phyloP scores from a whole-genome alignment of 64 coral and sea anemone species.

The Stichodactyla helianthus region DNA sequence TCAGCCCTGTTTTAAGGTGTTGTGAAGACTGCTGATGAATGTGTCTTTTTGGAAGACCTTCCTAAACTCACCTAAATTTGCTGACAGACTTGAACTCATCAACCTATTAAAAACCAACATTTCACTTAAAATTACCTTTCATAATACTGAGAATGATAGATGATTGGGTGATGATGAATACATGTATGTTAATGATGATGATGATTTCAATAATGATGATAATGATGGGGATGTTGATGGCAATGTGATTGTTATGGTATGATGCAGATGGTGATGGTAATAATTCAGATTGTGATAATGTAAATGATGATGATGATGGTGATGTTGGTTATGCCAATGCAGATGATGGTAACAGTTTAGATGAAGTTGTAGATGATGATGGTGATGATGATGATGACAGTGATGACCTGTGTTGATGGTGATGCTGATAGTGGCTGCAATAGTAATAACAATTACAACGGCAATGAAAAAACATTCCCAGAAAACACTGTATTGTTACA shows the following conservation, averaged over 20 bases:
- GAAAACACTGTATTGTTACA: too few species aligned
- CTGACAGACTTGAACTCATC: constrained; percentile 97
- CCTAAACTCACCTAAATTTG: constrained; percentile 79
- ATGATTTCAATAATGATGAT: background rate
- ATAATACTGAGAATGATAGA: background rate
- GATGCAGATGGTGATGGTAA: too few species aligned
- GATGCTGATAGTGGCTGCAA: too few species aligned
- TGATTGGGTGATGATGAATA: background rate
- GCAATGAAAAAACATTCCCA: too few species aligned
- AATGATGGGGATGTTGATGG: background rate
- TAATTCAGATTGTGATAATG: background rate
- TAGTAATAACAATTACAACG: too few species aligned
- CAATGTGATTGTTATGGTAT: too few species aligned
- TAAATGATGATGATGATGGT: background rate
- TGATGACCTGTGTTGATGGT: too few species aligned
- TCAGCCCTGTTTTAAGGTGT: background rate
- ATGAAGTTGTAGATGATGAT: too few species aligned
- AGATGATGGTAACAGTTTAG: too few species aligned
- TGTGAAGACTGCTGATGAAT: background rate
- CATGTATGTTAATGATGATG: background rate
- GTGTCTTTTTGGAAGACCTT: background rate
- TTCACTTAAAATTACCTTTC: background rate
- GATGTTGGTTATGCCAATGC: too few species aligned
- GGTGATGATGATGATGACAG: too few species aligned
- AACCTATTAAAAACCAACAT: constrained; percentile 42